Conservation (phyloP, 2,113 vertebrate genomes). For the Nycticryphes semicollaris region DNA sequence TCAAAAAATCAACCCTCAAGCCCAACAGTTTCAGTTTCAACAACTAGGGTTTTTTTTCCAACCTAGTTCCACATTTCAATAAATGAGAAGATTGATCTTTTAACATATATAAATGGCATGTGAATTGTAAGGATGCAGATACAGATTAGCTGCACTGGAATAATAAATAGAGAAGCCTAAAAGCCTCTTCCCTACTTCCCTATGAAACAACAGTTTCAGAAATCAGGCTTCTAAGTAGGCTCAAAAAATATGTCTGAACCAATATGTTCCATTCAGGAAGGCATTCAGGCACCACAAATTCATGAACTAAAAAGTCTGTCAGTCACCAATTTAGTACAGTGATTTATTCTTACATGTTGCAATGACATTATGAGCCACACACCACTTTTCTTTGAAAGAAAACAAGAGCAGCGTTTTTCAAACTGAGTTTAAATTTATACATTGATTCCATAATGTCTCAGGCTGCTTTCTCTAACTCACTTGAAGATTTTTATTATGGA, state of each 20-base stretch:
- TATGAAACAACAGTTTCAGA: background rate
- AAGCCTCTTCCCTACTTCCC: background rate
- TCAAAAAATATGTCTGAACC: background rate
- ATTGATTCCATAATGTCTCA: background rate
- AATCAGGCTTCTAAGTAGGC: background rate
- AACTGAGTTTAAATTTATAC: conserved; percentile 4
- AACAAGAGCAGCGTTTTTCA: conserved; percentile 8
- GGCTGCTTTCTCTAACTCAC: background rate
- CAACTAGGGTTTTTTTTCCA: background rate
- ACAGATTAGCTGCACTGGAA: background rate
- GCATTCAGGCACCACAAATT: background rate
- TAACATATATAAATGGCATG: background rate
- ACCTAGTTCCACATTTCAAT: background rate
- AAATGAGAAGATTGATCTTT: background rate
- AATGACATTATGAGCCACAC: background rate
- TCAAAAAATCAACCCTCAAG: background rate
- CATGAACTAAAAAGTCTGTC: background rate
- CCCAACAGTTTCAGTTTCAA: background rate
- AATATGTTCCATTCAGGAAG: background rate
- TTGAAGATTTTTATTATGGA: conserved; percentile 14
- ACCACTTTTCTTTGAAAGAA: background rate
- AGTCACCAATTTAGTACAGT: background rate
- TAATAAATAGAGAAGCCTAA: background rate
- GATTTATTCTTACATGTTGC: conserved; percentile 15
- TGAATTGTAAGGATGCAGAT: background rate